Conservation (phyloP, 2,888 invertebrate genomes). For the Anoplius nigerrimus region DNA sequence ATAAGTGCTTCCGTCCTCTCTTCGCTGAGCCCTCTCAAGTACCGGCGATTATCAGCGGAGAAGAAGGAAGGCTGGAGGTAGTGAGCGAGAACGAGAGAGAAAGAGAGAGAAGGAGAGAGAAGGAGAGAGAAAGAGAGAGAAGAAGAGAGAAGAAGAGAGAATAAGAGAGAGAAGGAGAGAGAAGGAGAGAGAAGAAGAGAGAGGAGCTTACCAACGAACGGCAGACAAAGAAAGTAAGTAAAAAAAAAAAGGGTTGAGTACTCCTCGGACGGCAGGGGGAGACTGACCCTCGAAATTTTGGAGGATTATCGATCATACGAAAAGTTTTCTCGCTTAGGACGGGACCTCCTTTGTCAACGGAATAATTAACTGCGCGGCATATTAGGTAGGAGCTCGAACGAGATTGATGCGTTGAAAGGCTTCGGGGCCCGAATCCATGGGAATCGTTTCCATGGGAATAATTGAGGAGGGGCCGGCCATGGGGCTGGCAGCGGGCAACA, state of each 20-base stretch:
- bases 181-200: not conserved
- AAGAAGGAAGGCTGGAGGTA: too few species aligned
- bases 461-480: conserved; percentile 55
- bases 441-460: conserved; percentile 64
- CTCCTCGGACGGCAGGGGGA: not conserved
- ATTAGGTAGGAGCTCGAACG: conserved; percentile 59
- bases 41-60: conserved; percentile 48
- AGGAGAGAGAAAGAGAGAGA: not conserved
- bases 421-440: conserved; percentile 37
- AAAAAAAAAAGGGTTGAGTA: too few species aligned
- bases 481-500: conserved; percentile 27
- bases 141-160: conserved; percentile 27
- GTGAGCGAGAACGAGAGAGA: too few species aligned
- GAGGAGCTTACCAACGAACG: too few species aligned
- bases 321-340: conserved; percentile 33
- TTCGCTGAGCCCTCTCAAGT: conserved; percentile 26
- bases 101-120: not conserved
- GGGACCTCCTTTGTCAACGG: conserved; percentile 50
- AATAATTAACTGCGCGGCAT: conserved; percentile 61
- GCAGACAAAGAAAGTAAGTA: too few species aligned
- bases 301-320: conserved; percentile 49
- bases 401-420: conserved; percentile 63
- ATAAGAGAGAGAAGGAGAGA: too few species aligned
- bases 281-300: conserved; percentile 38
- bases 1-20: conserved; percentile 41